phyloP scores from a whole-genome alignment of 2,888 invertebrate species.

The Anoplius nigerrimus region DNA sequence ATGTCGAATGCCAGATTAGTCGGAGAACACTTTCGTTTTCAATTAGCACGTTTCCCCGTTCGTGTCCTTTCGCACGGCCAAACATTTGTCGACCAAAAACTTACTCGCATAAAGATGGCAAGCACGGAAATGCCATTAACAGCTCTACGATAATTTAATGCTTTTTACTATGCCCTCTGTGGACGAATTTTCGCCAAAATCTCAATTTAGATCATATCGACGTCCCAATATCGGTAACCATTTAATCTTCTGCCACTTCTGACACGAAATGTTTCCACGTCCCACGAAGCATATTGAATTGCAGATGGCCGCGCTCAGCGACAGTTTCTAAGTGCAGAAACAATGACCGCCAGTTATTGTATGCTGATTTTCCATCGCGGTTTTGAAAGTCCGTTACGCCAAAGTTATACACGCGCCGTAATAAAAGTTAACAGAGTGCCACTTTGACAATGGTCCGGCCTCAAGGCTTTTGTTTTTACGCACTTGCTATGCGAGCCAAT shows the following conservation, averaged over 20 bases:
- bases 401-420: conserved; percentile 11
- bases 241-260: conserved; percentile 44
- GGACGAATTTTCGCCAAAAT: too few species aligned
- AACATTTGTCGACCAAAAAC: neutral
- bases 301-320: conserved; percentile 46
- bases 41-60: conserved; percentile 37
- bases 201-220: too few species aligned
- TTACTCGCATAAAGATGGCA: neutral
- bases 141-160: too few species aligned
- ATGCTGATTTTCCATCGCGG: conserved; percentile 54
- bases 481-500: neutral
- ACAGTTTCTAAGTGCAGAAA: conserved; percentile 55
- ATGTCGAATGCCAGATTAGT: conserved; percentile 45
- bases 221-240: conserved; percentile 6
- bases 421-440: conserved; percentile 9
- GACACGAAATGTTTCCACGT: conserved; percentile 48
- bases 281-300: conserved; percentile 52
- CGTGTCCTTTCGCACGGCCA: neutral
- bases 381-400: conserved; percentile 50
- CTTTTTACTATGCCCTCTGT: too few species aligned
- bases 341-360: conserved; percentile 58
- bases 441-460: neutral
- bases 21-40: conserved; percentile 63
- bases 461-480: conserved; percentile 9
- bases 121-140: neutral